Conservation (phyloP, 1,140 invertebrate species). For the Drosophila nannoptera region DNA sequence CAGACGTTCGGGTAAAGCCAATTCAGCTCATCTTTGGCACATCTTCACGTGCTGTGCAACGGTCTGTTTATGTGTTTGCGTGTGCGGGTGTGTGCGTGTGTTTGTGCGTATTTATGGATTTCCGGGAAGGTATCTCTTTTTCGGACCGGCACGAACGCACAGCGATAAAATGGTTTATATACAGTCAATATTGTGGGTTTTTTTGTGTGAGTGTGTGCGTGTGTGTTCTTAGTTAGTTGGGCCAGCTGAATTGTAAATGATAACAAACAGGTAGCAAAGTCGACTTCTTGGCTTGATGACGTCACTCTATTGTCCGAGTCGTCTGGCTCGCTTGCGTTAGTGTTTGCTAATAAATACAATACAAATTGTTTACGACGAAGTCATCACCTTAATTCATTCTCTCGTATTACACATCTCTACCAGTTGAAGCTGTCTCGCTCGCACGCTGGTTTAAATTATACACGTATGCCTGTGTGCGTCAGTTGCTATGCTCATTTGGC, state of each 20-base stretch:
- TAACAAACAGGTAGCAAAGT: conserved; percentile 14
- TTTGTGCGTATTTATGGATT: conserved; percentile 27
- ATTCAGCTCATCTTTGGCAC: conserved; percentile 28
- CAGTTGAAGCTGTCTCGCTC: conserved; percentile 14
- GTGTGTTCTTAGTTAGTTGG: background rate
- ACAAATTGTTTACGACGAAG: background rate
- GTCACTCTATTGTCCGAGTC: background rate
- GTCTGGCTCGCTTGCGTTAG: background rate
- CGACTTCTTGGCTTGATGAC: conserved; percentile 16
- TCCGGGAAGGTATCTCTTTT: conserved; percentile 33
- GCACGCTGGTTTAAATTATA: conserved; percentile 17
- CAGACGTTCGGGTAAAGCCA: conserved; percentile 12
- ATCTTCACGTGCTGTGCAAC: conserved; percentile 40
- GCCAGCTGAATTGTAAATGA: background rate
- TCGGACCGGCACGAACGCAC: conserved; percentile 11
- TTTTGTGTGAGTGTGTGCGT: background rate
- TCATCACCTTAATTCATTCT: conserved; percentile 10
- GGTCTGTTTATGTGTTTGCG: conserved; percentile 31
- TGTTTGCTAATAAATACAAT: conserved; percentile 5
- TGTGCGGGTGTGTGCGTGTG: no score
- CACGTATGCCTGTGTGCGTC: conserved; percentile 3
- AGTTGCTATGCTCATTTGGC: conserved; percentile 30
- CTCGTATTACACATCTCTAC: conserved; percentile 4
- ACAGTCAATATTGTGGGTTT: conserved; percentile 25
- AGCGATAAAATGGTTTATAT: conserved; percentile 6